Evolutionary conservation across 92 coral and sea anemone species (phyloP), one percentile per base, ranked within the genome.

Genomic region (Umimayanthus kanabou): DNA sequence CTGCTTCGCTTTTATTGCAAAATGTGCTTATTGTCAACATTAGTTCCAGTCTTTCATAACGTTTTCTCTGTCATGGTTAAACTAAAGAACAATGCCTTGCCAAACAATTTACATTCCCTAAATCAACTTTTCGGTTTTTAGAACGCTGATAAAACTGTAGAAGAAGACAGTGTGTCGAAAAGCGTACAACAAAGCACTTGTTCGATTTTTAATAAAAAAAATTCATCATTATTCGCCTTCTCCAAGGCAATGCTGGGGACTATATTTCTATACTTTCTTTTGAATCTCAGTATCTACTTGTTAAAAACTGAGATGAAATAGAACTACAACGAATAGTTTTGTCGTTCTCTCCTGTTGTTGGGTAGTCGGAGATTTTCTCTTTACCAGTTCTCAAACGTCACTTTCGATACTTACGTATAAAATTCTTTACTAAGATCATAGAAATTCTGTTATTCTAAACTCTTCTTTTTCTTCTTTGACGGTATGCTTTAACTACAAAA

Each of bases 1-100:
- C 87, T 83, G 87, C 87, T 69, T 4, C 43, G 87, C 87, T 71
- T 83, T 83, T 72, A 69, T 83, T 83, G 76, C 79, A 26, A 83
- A 83, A 47, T 83, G 87, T 83, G 87, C 87, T 83, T 70, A 15
- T 70, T 83, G 87, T 83, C 78, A 83, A 83, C 77, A 83, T 70
- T 83, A 74, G 78, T 33, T 16, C 42, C 5, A 69, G 39, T 50
- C 76, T 83, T 83, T 83, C 87, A 67, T 83, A 83, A 83, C 87
- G 78, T 83, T 83, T 83, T 83, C 25, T 83, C 78, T 69, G n/a
- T 49, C 87, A 69, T 72, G 30, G 77, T 69, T 71, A 83, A 69
- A 83, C 77, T 20, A 69, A 69, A 47, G 87, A 83, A 83, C 78
- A 69, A 69, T 49, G 42, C 77, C 42, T 83, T 83, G 43, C 58